These are phyloP conservation scores for Conops quadrifasciatus DNA, from an alignment of 2,888 invertebrate genomes.

Conservation along the genomic window DNA sequence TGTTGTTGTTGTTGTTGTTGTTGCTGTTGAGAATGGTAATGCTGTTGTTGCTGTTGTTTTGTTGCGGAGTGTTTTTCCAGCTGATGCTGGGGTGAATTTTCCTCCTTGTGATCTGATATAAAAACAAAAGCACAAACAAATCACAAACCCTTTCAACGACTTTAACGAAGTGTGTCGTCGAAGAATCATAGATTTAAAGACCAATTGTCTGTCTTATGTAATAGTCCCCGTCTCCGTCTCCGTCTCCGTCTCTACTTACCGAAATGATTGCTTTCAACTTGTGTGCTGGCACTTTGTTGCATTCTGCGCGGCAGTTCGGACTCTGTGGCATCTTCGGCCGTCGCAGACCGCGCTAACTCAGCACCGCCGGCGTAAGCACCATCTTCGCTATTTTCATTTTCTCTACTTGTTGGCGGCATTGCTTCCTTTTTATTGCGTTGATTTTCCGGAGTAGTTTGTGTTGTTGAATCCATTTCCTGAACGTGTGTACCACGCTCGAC, in stretches of 20 bases:
- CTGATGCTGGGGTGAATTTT: too few relatives aligned
- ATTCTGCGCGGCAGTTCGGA: slow-evolving; percentile 12
- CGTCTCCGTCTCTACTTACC: slow-evolving; percentile 75
- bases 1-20: slow-evolving; percentile 37
- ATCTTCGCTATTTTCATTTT: slow-evolving; percentile 36
- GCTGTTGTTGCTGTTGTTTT: slow-evolving; percentile 23
- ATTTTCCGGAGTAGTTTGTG: slow-evolving; percentile 58
- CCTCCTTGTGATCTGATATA: not conserved
- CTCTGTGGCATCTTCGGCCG: slow-evolving; percentile 21
- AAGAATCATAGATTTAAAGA: too few relatives aligned
- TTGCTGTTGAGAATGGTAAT: slow-evolving; percentile 2
- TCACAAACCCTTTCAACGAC: too few relatives aligned
- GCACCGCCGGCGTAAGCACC: slow-evolving; percentile 66
- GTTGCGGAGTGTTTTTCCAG: not conserved
- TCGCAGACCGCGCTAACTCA: slow-evolving; percentile 56
- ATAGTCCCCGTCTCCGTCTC: too few relatives aligned
- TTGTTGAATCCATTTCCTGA: slow-evolving; percentile 57
- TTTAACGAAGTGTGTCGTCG: too few relatives aligned
- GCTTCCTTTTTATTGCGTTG: slow-evolving; percentile 39
- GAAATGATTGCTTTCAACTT: slow-evolving; percentile 86
- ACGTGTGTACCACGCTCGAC: slow-evolving; percentile 37
- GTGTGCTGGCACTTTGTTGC: slow-evolving; percentile 80
- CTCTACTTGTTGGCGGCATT: slow-evolving; percentile 26
- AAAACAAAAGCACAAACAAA: slow-evolving; percentile 1
- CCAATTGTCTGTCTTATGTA: not conserved